Evolutionary conservation across 2,888 invertebrate species (phyloP).

Genomic region (Polydrusus tereticollis): DNA sequence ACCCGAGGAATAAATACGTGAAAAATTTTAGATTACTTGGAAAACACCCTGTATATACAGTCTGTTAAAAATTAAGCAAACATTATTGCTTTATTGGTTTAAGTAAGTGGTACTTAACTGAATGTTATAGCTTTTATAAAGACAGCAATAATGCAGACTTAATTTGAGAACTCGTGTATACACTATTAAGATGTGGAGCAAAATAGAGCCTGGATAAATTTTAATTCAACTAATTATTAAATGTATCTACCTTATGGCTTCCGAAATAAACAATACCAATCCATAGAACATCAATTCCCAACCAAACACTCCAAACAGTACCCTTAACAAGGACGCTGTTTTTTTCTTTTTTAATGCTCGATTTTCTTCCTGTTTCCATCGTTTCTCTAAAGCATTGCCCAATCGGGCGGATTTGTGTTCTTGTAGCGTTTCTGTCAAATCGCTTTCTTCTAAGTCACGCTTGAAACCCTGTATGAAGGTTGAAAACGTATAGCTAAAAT

Average conservation of each 20-base stretch:
- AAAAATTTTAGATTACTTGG: too few species aligned
- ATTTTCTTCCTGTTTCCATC: conserved; percentile 74
- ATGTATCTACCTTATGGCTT: conserved; percentile 72
- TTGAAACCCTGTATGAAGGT: conserved; percentile 78
- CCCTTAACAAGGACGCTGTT: conserved; percentile 74
- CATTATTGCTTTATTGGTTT: too few species aligned
- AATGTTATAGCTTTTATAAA: too few species aligned
- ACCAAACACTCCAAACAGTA: conserved; percentile 74
- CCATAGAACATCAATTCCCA: conserved; percentile 74
- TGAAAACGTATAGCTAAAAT: conserved; percentile 77
- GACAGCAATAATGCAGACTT: too few species aligned
- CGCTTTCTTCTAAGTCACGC: conserved; percentile 75
- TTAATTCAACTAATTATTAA: too few species aligned
- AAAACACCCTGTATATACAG: too few species aligned
- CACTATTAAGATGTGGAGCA: too few species aligned
- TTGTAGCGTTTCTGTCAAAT: conserved; percentile 76
- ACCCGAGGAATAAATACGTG: too few species aligned
- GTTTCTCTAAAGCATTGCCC: conserved; percentile 74
- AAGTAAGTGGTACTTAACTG: too few species aligned
- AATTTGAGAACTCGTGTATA: too few species aligned
- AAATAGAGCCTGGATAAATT: too few species aligned
- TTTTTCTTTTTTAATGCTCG: conserved; percentile 62
- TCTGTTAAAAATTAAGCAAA: too few species aligned
- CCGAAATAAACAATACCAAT: conserved; percentile 73
- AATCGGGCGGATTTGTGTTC: conserved; percentile 77